Conservation (phyloP, 2,888 invertebrate genomes). For the Drosophila kanekoi region DNA sequence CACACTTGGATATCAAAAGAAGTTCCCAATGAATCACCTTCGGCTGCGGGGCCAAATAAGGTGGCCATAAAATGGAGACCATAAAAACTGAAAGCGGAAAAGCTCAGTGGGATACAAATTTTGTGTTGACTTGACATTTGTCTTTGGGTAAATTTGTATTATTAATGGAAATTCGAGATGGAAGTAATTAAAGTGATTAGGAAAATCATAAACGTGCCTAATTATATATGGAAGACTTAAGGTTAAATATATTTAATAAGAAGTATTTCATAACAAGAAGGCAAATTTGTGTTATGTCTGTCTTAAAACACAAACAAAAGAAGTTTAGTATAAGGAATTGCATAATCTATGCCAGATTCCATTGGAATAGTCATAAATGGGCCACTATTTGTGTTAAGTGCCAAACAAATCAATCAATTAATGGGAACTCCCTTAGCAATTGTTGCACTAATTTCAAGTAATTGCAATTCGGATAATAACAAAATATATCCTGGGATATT, state of each 20-base stretch:
- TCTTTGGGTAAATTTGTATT: constrained; percentile 16
- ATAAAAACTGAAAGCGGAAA: constrained; percentile 38
- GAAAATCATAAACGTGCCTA: too few species aligned
- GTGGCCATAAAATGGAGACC: constrained; percentile 30
- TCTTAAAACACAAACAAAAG: too few species aligned
- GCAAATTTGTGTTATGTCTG: too few species aligned
- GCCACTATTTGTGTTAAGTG: constrained; percentile 8
- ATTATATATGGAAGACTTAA: too few species aligned
- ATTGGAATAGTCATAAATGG: not conserved
- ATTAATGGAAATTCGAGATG: constrained; percentile 21
- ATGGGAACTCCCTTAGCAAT: constrained; percentile 20
- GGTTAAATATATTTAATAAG: too few species aligned
- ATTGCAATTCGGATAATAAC: constrained; percentile 33
- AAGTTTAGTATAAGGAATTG: not conserved
- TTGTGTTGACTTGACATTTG: constrained; percentile 16
- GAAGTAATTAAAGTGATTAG: constrained; percentile 3
- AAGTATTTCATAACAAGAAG: too few species aligned
- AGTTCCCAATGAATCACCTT: constrained; percentile 36
- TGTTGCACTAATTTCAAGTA: constrained; percentile 45
- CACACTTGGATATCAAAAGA: constrained; percentile 9
- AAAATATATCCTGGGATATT: constrained; percentile 13
- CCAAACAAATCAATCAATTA: constrained; percentile 35
- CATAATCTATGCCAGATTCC: not conserved
- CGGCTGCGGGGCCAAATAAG: constrained; percentile 37
- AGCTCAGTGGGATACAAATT: constrained; percentile 46